Percentiles rank a stretch among this genome's conserved stretches.
Evolutionary conservation across 2,113 vertebrate species (phyloP).

Genomic region (Meriones unguiculatus): DNA sequence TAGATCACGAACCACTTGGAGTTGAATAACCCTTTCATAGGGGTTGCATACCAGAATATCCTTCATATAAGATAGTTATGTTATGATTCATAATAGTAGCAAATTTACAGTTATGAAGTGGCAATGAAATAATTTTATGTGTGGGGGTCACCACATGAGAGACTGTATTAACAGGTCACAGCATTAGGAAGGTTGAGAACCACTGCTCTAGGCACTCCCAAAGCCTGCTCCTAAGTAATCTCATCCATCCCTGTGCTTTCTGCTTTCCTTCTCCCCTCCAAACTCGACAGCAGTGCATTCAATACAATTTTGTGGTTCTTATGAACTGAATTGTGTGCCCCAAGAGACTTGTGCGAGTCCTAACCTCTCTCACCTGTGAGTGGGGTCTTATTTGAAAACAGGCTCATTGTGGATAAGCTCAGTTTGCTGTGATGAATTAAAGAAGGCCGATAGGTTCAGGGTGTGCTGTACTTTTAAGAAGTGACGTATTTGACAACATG

Average conservation of each 20-base stretch:
- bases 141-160: not conserved
- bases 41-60: no score
- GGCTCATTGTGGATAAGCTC: not conserved
- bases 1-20: not conserved
- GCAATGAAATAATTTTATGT: not conserved
- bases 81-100: not conserved
- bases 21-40: not conserved
- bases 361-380: not conserved
- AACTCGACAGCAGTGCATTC: not conserved
- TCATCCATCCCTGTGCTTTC: not conserved
- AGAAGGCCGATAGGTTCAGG: not conserved
- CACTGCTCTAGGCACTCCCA: not conserved
- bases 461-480: not conserved
- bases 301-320: not conserved
- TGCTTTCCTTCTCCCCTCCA: not conserved
- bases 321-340: not conserved
- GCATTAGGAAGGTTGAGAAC: not conserved
- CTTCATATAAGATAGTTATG: not conserved
- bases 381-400: not conserved
- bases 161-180: not conserved
- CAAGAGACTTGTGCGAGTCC: not conserved
- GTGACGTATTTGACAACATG: not conserved
- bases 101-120: not conserved
- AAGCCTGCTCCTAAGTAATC: no score
- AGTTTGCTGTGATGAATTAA: not conserved